Conservation (phyloP, 2,113 vertebrate genomes). For the Zapus hudsonius region DNA sequence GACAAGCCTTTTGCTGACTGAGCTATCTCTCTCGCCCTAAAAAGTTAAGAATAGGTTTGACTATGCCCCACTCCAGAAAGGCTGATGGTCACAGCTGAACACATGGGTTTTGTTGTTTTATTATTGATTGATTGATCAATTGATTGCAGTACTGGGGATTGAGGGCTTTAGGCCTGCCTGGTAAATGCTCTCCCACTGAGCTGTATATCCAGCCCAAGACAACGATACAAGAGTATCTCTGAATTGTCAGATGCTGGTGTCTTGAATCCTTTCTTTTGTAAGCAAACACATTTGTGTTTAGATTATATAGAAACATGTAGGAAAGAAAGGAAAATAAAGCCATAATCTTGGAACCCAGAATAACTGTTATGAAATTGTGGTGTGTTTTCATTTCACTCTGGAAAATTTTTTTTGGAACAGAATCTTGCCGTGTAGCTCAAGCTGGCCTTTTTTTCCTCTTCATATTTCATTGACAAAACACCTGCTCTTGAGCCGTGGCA, state of each 20-base stretch:
- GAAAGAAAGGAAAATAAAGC: slow-evolving; percentile 24
- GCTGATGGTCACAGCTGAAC: no score
- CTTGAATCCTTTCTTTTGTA: background rate
- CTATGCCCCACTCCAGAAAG: background rate
- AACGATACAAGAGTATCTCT: background rate
- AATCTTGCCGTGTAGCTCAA: background rate
- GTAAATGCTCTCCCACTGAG: no score
- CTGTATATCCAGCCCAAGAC: background rate
- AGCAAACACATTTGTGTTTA: slow-evolving; percentile 22
- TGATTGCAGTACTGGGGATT: no score
- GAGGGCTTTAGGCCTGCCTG: no score
- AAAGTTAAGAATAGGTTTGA: background rate
- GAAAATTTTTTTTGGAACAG: background rate
- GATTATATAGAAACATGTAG: slow-evolving; percentile 7
- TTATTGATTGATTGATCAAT: no score
- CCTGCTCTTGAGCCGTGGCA: background rate
- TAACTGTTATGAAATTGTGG: slow-evolving; percentile 21
- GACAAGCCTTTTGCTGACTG: no score
- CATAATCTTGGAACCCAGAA: background rate
- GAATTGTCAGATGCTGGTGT: slow-evolving; percentile 15
- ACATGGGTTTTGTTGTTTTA: no score
- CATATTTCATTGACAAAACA: background rate
- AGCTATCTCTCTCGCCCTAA: no score
- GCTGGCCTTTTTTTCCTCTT: background rate
- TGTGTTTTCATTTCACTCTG: background rate